Conservation (phyloP, 2,113 vertebrate species). For the Thermophis baileyi region DNA sequence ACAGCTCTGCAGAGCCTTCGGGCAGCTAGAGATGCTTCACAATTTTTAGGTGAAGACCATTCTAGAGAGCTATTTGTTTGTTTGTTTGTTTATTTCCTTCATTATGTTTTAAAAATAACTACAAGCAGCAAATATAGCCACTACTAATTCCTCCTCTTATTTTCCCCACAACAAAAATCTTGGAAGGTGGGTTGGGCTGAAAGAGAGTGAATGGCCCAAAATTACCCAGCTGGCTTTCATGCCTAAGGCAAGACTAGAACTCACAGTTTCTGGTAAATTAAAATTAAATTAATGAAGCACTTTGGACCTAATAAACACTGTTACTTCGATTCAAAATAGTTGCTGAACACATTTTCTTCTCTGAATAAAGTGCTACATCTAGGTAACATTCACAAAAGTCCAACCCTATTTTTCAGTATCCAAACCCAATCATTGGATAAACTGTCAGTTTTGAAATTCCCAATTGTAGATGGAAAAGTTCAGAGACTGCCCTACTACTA, state of each 20-base stretch:
- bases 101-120: no score
- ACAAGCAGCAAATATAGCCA: no score
- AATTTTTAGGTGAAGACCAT: background rate
- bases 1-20: background rate
- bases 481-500: background rate
- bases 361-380: background rate
- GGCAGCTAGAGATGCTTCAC: background rate
- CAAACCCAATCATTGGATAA: background rate
- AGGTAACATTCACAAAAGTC: background rate
- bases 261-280: background rate
- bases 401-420: background rate
- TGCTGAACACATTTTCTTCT: background rate
- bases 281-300: background rate
- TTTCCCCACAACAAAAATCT: background rate
- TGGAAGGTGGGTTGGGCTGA: background rate
- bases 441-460: background rate
- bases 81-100: no score
- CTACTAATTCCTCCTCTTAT: background rate
- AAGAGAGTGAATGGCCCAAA: no score
- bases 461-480: background rate
- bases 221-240: no score
- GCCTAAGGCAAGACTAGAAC: no score
- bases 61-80: no score
- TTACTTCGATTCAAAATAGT: background rate
- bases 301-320: background rate